Percentiles rank a stretch among this genome's conserved stretches.
phyloP scores from a whole-genome alignment of 2,888 invertebrate genomes.

The Diogma glabrata region DNA sequence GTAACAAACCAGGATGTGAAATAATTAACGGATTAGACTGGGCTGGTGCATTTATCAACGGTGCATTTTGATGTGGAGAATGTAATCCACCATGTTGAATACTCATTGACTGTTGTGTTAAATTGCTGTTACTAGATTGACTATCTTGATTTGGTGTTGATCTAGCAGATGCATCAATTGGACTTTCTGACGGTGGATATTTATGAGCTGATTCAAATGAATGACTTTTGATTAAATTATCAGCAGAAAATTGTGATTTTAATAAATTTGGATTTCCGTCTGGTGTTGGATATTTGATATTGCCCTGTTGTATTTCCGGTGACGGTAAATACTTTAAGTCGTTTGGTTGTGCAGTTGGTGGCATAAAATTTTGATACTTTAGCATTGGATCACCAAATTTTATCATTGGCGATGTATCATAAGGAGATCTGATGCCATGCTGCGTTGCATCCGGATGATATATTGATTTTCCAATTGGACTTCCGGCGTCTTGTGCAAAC shows the following conservation, averaged over 20 bases:
- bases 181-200: conserved; percentile 32
- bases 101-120: conserved; percentile 23
- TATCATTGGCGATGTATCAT: conserved; percentile 34
- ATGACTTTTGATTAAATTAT: conserved; percentile 35
- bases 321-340: conserved; percentile 34
- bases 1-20: conserved; percentile 30
- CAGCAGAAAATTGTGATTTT: conserved; percentile 31
- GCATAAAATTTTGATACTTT: conserved; percentile 27
- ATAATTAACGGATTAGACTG: conserved; percentile 25
- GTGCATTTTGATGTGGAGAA: conserved; percentile 28
- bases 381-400: conserved; percentile 36
- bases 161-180: conserved; percentile 34
- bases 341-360: conserved; percentile 27
- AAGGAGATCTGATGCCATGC: conserved; percentile 31
- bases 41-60: conserved; percentile 25
- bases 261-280: conserved; percentile 12
- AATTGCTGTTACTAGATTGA: conserved; percentile 35
- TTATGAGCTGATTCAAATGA: conserved; percentile 27
- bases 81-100: conserved; percentile 23
- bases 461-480: conserved; percentile 12
- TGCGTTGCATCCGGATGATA: conserved; percentile 19
- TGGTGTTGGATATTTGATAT: conserved; percentile 12
- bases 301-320: conserved; percentile 17
- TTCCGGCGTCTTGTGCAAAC: conserved; percentile 15
- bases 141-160: conserved; percentile 38